Conservation (phyloP, 2,113 vertebrate genomes). For the Emydocephalus ijimae region DNA sequence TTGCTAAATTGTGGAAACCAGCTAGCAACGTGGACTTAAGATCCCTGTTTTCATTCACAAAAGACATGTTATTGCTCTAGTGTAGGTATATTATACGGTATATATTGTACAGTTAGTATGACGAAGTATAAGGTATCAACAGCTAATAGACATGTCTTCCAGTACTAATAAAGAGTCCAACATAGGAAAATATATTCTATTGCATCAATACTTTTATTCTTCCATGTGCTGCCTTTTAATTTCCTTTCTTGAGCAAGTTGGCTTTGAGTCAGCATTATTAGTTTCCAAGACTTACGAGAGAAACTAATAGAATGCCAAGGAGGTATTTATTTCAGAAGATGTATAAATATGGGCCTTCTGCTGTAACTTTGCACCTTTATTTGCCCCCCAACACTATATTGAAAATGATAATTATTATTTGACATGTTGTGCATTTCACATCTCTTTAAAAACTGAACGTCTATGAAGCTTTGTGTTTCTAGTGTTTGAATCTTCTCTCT, state of each 20-base stretch:
- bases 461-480: not conserved
- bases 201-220: not conserved
- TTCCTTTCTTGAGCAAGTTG: not conserved
- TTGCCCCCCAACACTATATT: not conserved
- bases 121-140: not conserved
- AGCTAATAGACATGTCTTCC: conserved; percentile 27
- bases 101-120: not conserved
- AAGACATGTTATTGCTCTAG: conserved; percentile 20
- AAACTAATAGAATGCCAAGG: not conserved
- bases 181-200: not conserved
- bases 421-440: not conserved
- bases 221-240: not conserved
- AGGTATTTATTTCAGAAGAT: not conserved
- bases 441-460: not conserved
- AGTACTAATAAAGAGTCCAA: conserved; percentile 17
- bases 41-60: conserved; percentile 24
- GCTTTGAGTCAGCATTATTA: not conserved
- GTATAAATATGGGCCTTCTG: not conserved
- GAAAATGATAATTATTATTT: not conserved
- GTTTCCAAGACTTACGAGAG: not conserved
- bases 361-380: not conserved
- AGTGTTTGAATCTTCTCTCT: not conserved
- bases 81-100: not conserved
- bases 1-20: conserved; percentile 49
- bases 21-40: conserved; percentile 43